Percentiles rank a stretch among this genome's conserved stretches.
Evolutionary conservation across 2,113 vertebrate species (phyloP).

Genomic region (Spea multiplicata): DNA sequence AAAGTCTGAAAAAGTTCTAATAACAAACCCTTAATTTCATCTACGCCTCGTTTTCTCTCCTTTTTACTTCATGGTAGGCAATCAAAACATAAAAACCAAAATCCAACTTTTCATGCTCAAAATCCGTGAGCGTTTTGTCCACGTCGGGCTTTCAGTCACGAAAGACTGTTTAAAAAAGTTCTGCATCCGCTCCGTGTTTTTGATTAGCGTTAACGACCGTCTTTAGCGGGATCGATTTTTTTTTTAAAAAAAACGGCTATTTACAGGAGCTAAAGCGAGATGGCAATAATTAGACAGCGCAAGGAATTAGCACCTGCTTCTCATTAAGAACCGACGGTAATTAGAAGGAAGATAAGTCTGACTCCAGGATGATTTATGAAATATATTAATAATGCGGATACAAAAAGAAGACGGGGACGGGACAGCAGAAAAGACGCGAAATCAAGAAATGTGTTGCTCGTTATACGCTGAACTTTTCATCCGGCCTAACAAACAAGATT

Average conservation of each 20-base stretch:
- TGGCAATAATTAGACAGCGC: constrained; percentile 47
- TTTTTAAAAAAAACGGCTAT: background rate
- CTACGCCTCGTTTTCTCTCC: no score
- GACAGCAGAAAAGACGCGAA: background rate
- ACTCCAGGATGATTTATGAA: background rate
- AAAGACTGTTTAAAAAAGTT: no score
- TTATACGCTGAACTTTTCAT: background rate
- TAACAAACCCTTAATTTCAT: no score
- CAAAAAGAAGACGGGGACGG: background rate
- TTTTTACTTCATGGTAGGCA: no score
- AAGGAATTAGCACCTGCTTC: constrained; percentile 54
- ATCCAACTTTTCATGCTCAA: no score
- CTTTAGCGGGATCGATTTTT: background rate
- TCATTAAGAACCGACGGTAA: constrained; percentile 54
- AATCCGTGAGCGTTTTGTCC: no score
- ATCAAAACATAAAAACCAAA: no score
- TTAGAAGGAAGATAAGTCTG: constrained; percentile 42
- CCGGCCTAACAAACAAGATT: no score
- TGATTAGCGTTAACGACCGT: background rate
- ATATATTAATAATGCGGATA: background rate
- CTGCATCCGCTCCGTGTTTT: background rate
- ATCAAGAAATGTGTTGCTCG: background rate
- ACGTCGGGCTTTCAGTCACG: no score
- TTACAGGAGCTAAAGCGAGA: constrained; percentile 26
- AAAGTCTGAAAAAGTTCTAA: no score